Base-by-base conservation (phyloP, 2,113 vertebrate species). In the Zapornia atra region DNA sequence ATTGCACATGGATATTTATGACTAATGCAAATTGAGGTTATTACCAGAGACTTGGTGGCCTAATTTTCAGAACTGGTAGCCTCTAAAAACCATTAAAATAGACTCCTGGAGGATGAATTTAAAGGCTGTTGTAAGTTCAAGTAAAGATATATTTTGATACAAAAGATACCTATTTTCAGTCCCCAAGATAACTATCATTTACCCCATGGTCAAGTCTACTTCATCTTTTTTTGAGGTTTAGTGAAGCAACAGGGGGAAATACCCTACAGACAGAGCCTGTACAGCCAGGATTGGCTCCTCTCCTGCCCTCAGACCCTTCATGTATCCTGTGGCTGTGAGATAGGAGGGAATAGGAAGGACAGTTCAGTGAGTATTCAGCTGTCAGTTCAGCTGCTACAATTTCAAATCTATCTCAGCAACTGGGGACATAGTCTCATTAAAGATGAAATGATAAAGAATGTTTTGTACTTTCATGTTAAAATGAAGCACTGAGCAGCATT, bases 61-160 rank as follows among this genome's bases (percentile, higher is more conserved):
- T 79, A 3, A 51, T 42, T 33, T 85, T 36, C 54, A 66, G 54
- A 91, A 48, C 34, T 44, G 53, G 42, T 82, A 51, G 50, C 61
- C 21, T 85, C 77, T 72, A 38, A 63, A 71, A 46, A 90, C 24
- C 12, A 20, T 12, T 56, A 78, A 86, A 34, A 1, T 15, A 81
- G 48, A 60, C 9, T 78, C 8, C 33, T 72, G 50, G 11, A 26
- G 17, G 3, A 46, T 61, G 40, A 82, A 44, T 70, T 53, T 80
- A 53, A 89, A 95, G 36, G 21, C 15, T 92, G 1, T 72, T 89
- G 14, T 69, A 82, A 79, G 28, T 69, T 91, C 28, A 82, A 54
- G 63, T 18, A 82, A 82, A 82, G 44, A 61, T 91, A 31, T 66
- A 63, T 94, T 89, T 94, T 96, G 60, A 56, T 95, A 91, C 7